Evolutionary conservation across 2,888 invertebrate species (phyloP), one percentile per base, ranked within the genome.

Genomic region (Lottia scabra): DNA sequence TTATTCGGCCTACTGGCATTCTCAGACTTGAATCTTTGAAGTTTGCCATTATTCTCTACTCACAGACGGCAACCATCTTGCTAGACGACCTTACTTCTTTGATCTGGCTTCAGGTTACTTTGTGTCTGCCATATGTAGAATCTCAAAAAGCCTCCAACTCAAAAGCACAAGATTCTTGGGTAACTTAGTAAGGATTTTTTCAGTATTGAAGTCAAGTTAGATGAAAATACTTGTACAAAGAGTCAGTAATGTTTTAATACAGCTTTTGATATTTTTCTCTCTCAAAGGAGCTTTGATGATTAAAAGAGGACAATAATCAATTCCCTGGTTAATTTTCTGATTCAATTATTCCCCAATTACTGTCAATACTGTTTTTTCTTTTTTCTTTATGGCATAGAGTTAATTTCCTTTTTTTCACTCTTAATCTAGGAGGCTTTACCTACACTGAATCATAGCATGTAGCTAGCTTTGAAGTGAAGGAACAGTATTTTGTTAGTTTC

Each of bases 41-140:
- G 56, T 56, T 30, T 56, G 56, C 56, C 56, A 56, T 56, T 56
- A 56, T 56, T 56, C 56, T 23, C 23, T 23, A 23, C 56, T 56
- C 19, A 23, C 56, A 56, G 56, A 56, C 56, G 23, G 56, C 56
- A 56, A 56, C 56, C 56, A 56, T 56, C 56, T 56, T 56, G 56
- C 56, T 23, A 23, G 23, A 56, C 19, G 56, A 56, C 56, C 56
- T 19, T 19, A n/a, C 19, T 56, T 56, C 56, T 56, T 56, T 56
- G 56, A 56, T 56, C 56, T 56, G 13, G 56, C 56, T 23, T 56
- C 23, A 23, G 56, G 56, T 56, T 56, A 56, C 56, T 56, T 56
- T 56, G 56, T 56, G 19, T 56, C 56, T 56, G 56, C 56, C 56
- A 56, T 56, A 23, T 56, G 56, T 56, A 56, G 56, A 56, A 56